phyloP scores from a whole-genome alignment of 1,140 invertebrate species.

The Drosophila gunungcola region DNA sequence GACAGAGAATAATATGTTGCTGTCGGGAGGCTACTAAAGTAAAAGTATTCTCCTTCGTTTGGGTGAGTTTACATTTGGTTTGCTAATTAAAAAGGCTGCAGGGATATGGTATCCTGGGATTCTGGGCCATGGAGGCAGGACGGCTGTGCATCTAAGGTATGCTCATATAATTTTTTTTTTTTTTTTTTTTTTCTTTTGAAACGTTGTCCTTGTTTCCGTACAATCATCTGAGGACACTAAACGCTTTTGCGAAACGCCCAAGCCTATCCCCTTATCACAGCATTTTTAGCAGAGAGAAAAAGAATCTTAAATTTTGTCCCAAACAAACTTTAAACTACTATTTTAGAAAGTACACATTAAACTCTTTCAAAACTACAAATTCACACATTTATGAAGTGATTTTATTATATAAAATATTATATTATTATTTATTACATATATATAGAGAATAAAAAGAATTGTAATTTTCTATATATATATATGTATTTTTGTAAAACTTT shows the following conservation, averaged over 20 bases:
- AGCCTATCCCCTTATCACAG: background rate
- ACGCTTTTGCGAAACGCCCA: constrained; percentile 38
- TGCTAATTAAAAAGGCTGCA: constrained; percentile 46
- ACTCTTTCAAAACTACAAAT: no score
- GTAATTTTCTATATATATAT: no score
- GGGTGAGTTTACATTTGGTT: constrained; percentile 26
- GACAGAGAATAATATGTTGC: constrained; percentile 11
- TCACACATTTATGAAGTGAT: no score
- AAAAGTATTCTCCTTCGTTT: constrained; percentile 8
- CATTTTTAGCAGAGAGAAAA: background rate
- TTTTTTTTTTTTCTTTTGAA: background rate
- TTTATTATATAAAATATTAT: no score
- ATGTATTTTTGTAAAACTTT: no score
- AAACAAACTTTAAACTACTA: no score
- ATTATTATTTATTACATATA: no score
- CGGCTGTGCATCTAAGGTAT: constrained; percentile 9
- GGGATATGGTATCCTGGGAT: background rate
- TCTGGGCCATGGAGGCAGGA: background rate
- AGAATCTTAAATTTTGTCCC: no score
- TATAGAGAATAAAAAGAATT: no score
- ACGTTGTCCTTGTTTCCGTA: constrained; percentile 32
- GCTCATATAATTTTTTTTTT: background rate
- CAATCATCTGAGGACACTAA: constrained; percentile 59
- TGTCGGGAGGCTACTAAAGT: background rate
- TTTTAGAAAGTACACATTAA: no score